These are phyloP conservation scores for Osmoderma eremita DNA, from an alignment of 2,888 invertebrate species.

Conservation along the genomic window DNA sequence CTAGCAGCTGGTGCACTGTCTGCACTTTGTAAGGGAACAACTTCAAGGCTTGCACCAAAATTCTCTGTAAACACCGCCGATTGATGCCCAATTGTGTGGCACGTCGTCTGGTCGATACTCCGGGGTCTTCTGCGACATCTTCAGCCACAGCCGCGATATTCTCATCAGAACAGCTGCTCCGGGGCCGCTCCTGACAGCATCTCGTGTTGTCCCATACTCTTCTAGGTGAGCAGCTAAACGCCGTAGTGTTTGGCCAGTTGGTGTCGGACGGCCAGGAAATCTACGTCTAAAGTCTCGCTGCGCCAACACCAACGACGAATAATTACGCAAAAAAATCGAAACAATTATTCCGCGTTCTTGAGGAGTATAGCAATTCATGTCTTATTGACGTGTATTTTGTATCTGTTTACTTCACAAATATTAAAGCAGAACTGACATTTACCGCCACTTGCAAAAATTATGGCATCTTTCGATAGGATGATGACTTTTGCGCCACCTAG, in stretches of 20 bases:
- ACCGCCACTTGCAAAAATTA: conserved; percentile 15
- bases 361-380: too few relatives aligned
- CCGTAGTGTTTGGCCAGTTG: background rate
- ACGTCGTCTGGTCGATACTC: background rate
- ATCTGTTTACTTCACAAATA: conserved; percentile 21
- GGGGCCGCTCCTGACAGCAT: background rate
- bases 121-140: background rate
- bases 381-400: background rate
- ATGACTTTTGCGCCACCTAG: conserved; percentile 22
- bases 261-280: background rate
- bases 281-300: background rate
- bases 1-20: conserved; percentile 2
- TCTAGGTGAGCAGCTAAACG: conserved; percentile 2
- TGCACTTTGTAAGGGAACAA: background rate
- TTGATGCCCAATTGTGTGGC: background rate
- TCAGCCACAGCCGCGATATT: too few relatives aligned
- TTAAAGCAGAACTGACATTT: conserved; percentile 11
- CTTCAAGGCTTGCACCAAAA: conserved; percentile 3
- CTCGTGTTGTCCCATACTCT: conserved; percentile 1
- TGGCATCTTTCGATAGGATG: conserved; percentile 18
- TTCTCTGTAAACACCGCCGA: too few relatives aligned
- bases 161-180: conserved; percentile 3
- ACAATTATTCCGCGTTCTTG: background rate
- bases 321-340: too few relatives aligned
- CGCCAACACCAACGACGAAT: conserved; percentile 1